phyloP scores from a whole-genome alignment of 2,888 invertebrate genomes.

The Portevinia maculata region DNA sequence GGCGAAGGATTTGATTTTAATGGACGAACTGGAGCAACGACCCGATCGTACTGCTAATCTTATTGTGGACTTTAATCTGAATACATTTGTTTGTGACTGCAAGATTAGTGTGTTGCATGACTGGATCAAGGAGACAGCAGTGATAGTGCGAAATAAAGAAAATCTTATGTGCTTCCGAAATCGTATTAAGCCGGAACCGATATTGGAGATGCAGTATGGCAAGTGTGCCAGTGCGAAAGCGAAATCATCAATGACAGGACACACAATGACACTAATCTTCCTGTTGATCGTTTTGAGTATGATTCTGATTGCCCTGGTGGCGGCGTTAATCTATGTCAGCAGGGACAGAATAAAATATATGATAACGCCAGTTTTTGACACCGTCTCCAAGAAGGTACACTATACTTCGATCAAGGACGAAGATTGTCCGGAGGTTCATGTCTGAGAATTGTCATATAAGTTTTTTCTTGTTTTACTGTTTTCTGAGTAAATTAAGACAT shows the following conservation, averaged over 20 bases:
- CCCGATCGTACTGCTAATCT: conserved; percentile 83
- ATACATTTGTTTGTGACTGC: conserved; percentile 89
- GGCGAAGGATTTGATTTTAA: conserved; percentile 84
- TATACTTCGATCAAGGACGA: conserved; percentile 88
- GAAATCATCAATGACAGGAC: conserved; percentile 77
- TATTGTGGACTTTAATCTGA: conserved; percentile 86
- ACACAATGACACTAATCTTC: conserved; percentile 82
- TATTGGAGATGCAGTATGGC: conserved; percentile 78
- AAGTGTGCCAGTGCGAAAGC: conserved; percentile 79
- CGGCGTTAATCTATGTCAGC: conserved; percentile 86
- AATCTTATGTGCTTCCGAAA: conserved; percentile 84
- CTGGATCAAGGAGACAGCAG: conserved; percentile 87
- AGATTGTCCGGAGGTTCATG: conserved; percentile 83
- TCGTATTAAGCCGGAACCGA: conserved; percentile 78
- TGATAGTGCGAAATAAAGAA: conserved; percentile 85
- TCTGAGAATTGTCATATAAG: conserved; percentile 76
- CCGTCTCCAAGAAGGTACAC: conserved; percentile 88
- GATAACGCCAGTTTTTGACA: conserved; percentile 86
- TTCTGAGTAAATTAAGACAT: conserved; percentile 40
- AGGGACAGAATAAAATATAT: conserved; percentile 85
- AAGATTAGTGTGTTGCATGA: conserved; percentile 85
- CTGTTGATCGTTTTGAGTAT: conserved; percentile 84
- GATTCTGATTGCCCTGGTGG: conserved; percentile 84
- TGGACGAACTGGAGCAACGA: conserved; percentile 84
- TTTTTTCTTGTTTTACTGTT: conserved; percentile 22